Percentiles rank a stretch among this genome's conserved stretches.
Evolutionary conservation across 2,797 vertebrate species (phyloP).

Genomic region (Neosalanx taihuensis): DNA sequence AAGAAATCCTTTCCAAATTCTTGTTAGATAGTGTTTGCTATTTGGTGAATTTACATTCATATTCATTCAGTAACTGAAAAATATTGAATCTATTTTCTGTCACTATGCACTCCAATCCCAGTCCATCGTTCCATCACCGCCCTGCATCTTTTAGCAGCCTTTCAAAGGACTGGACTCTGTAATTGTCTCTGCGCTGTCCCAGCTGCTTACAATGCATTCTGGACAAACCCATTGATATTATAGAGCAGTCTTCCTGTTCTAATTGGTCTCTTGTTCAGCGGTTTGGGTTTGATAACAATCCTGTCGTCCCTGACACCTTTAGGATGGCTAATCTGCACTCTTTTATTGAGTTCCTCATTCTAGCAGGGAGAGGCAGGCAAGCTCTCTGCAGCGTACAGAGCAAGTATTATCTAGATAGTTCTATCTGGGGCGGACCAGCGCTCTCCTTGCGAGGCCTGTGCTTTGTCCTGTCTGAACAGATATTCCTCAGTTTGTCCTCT

Average conservation of each 20-base stretch:
- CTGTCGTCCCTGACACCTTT: conserved; percentile 48
- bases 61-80: background rate
- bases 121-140: too few species aligned
- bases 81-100: background rate
- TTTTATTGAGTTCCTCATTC: conserved; percentile 46
- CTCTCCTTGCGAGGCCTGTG: too few species aligned
- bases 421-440: too few species aligned
- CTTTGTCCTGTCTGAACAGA: conserved; percentile 37
- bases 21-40: background rate
- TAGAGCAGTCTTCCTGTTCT: conserved; percentile 47
- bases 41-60: background rate
- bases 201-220: conserved; percentile 45
- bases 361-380: conserved; percentile 37
- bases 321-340: conserved; percentile 46
- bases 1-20: too few species aligned
- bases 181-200: conserved; percentile 22
- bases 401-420: too few species aligned
- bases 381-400: background rate
- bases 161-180: conserved; percentile 25
- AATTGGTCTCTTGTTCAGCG: conserved; percentile 58
- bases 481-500: conserved; percentile 17
- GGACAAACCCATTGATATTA: conserved; percentile 28
- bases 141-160: conserved; percentile 22
- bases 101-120: too few species aligned
- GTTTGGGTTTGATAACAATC: conserved; percentile 55